These are phyloP conservation scores for Doris montereyensis DNA, from an alignment of 2,888 invertebrate species.

Conservation along the genomic window DNA sequence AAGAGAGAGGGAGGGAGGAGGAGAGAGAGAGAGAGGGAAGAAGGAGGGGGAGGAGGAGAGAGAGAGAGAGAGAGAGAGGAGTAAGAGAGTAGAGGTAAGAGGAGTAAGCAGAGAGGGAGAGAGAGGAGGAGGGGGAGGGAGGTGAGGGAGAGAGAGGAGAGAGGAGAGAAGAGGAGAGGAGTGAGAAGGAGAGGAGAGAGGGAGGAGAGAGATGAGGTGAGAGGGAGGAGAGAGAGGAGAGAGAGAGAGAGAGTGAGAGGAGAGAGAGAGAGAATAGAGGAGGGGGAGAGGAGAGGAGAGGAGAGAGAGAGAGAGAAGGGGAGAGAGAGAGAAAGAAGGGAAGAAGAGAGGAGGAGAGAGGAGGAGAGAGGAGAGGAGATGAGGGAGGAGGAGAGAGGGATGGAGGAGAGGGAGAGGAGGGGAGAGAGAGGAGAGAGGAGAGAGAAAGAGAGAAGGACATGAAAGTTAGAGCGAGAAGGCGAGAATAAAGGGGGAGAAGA, in stretches of 20 bases:
- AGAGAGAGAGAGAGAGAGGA: conserved; percentile 18
- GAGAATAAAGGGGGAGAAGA: not conserved
- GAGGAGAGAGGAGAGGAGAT: not conserved
- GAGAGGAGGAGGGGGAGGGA: not conserved
- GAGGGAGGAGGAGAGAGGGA: not conserved
- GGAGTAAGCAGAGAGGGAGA: not conserved
- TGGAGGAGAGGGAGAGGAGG: not conserved
- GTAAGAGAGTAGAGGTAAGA: not conserved
- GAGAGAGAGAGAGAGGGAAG: not conserved
- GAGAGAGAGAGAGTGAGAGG: not conserved
- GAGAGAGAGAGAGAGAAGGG: not conserved
- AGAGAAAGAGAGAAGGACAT: not conserved
- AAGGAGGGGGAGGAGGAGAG: conserved; percentile 2
- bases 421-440: not conserved
- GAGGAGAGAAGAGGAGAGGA: not conserved
- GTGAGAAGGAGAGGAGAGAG: not conserved
- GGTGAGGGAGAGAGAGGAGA: not conserved
- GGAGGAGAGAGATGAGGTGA: not conserved
- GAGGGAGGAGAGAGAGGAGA: not conserved
- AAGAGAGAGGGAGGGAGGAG: not conserved
- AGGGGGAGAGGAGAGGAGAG: not conserved
- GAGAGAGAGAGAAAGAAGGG: not conserved
- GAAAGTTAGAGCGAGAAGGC: not conserved
- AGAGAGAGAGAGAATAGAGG: not conserved
- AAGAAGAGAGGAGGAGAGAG: not conserved